Base-by-base conservation (phyloP, 2,113 vertebrate species). In the Tringa solitaria region DNA sequence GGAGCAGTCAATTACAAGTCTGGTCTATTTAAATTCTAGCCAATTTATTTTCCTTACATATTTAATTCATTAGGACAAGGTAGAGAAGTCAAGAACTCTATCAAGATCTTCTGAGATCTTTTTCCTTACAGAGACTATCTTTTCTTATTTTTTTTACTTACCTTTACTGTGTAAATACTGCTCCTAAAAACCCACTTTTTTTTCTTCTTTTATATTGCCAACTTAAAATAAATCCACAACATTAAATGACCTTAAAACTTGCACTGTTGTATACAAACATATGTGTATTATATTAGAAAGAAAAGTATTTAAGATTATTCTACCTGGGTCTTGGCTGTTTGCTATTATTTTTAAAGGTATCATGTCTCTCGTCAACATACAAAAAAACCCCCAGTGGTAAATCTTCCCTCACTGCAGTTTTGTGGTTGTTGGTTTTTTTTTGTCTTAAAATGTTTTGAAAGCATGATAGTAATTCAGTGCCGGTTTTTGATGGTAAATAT, bases 1-100 rank as follows among this genome's bases (percentile, higher is more conserved):
- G 5, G 48, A 84, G 53, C n/a, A 91, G 74, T 75, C 48, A 95
- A 30, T 94, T 93, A 91, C 20, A 33, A 56, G 21, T 59, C 50
- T 85, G 10, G 22, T 75, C 78, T 83, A 77, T 83, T 96, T 93
- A 93, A 96, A 85, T 93, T 89, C 57, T 48, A 88, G 14, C 14
- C 50, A 76, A 75, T 89, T 94, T 76, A 79, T 94, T 95, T 89
- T 82, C 32, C 53, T 79, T 87, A 54, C 32, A 82, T 33, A n/a
- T 84, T 73, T 75, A 92, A 87, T 92, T 88, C 30, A 83, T 87
- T 90, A 85, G n/a, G 60, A 69, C 23, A 88, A 75, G 15, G 23
- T n/a, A 76, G 70, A 76, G 24, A 81, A 69, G 13, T 69, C 2
- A 4, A 79, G 32, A 12, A 45, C 20, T 78, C 43, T 39, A n/a